Evolutionary conservation across 2,797 vertebrate species (phyloP).

Genomic region (Gila robusta): DNA sequence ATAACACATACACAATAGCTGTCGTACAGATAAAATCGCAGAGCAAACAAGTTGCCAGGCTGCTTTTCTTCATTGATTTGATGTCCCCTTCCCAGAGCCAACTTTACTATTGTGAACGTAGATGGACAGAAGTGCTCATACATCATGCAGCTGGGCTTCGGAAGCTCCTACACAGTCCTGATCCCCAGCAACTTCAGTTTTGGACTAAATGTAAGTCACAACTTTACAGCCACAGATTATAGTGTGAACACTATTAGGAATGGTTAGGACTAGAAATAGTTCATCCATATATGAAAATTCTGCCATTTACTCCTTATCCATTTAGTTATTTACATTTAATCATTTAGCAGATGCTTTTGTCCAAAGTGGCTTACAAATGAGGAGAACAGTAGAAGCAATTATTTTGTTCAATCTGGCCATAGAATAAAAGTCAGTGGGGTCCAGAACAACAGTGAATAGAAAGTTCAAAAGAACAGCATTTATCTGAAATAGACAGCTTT

Average conservation of each 20-base stretch:
- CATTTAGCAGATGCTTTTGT: neutral
- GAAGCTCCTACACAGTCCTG: constrained; percentile 85
- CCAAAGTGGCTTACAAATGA: neutral
- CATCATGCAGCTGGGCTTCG: constrained; percentile 77
- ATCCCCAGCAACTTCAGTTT: constrained; percentile 68
- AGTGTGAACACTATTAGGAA: neutral
- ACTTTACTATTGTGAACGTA: neutral
- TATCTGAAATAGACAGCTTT: too few relatives aligned
- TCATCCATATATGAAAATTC: neutral
- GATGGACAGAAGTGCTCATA: neutral
- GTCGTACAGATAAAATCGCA: neutral
- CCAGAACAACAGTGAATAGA: neutral
- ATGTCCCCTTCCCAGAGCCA: constrained; percentile 62
- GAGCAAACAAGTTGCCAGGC: neutral
- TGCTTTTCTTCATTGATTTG: constrained; percentile 1
- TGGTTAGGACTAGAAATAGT: neutral
- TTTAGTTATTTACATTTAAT: neutral
- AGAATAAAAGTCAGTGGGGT: neutral
- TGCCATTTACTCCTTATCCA: neutral
- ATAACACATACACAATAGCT: neutral
- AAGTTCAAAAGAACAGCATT: too few relatives aligned
- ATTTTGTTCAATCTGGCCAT: neutral
- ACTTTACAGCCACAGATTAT: neutral
- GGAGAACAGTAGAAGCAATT: neutral
- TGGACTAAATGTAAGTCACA: constrained; percentile 62